phyloP scores from a whole-genome alignment of 1,140 invertebrate genomes.

The Drosophila athabasca region DNA sequence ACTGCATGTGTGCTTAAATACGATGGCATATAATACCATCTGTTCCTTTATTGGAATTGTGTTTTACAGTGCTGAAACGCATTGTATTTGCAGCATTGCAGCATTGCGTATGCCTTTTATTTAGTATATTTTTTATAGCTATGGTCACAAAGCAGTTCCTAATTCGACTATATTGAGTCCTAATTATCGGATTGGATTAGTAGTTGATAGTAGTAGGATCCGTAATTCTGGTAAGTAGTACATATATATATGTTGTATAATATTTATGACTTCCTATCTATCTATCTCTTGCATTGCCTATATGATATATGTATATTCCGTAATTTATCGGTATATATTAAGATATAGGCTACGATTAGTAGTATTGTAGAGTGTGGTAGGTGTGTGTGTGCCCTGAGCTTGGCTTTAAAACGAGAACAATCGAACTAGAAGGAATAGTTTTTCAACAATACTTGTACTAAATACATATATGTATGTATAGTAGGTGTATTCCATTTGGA shows the following conservation, averaged over 20 bases:
- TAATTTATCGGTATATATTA: too few relatives aligned
- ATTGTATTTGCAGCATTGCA: neutral
- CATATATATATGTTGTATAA: constrained; percentile 5
- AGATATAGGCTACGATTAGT: too few relatives aligned
- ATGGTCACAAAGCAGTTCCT: constrained; percentile 8
- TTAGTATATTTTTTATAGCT: constrained; percentile 2
- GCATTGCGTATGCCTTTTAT: neutral
- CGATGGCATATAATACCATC: too few relatives aligned
- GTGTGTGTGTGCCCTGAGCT: constrained; percentile 43
- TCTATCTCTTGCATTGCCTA: neutral
- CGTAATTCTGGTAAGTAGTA: neutral
- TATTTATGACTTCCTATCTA: constrained; percentile 7
- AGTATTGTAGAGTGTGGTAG: constrained; percentile 12
- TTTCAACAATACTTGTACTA: constrained; percentile 28
- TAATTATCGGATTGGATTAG: too few relatives aligned
- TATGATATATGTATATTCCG: constrained; percentile 7
- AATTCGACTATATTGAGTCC: neutral
- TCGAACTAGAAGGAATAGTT: constrained; percentile 35
- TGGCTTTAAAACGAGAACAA: constrained; percentile 42
- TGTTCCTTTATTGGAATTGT: too few relatives aligned
- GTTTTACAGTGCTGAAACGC: neutral
- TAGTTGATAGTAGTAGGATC: too few relatives aligned
- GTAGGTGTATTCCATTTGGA: constrained; percentile 17
- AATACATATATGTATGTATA: constrained; percentile 1
- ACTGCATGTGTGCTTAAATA: too few relatives aligned